Conservation (phyloP, 1,140 invertebrate genomes). For the Conopomorpha cramerella region DNA sequence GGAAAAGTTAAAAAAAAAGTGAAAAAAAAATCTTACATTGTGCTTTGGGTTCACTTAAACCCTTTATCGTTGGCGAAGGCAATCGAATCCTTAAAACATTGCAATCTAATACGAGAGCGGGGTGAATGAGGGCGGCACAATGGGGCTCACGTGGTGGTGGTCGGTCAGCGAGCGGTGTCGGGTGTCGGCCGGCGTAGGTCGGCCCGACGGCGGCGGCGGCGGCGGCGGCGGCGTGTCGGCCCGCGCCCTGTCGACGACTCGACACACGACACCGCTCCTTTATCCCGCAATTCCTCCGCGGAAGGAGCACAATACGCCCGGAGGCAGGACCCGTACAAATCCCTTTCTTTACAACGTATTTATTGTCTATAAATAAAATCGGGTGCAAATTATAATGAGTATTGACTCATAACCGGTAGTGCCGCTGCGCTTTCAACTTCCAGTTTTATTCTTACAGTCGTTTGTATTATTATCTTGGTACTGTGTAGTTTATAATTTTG, state of each 20-base stretch:
- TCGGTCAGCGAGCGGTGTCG: conserved; percentile 24
- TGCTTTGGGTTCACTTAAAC: conserved; percentile 58
- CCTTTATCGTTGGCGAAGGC: conserved; percentile 47
- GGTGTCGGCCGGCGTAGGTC: conserved; percentile 25
- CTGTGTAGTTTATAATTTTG: background rate
- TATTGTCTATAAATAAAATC: conserved; percentile 57
- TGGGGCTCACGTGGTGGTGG: conserved; percentile 14
- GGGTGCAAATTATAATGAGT: conserved; percentile 57
- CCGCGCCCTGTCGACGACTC: conserved; percentile 7
- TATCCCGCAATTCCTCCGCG: conserved; percentile 55
- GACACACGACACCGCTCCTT: conserved; percentile 54
- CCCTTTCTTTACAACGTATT: conserved; percentile 46
- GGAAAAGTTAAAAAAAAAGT: conserved; percentile 46
- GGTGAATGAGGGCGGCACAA: conserved; percentile 32
- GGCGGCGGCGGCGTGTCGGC: conserved; percentile 22
- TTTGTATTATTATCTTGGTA: background rate
- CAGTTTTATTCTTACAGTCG: background rate
- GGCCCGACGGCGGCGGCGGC: conserved; percentile 12
- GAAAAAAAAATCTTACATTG: conserved; percentile 24
- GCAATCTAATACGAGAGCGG: conserved; percentile 42
- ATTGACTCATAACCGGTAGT: conserved; percentile 24
- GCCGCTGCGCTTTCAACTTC: conserved; percentile 12
- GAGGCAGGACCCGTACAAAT: conserved; percentile 50
- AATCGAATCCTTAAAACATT: conserved; percentile 58
- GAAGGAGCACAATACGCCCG: conserved; percentile 56